Evolutionary conservation across 2,797 vertebrate genomes (phyloP).

Genomic region (Alcedo atthis): DNA sequence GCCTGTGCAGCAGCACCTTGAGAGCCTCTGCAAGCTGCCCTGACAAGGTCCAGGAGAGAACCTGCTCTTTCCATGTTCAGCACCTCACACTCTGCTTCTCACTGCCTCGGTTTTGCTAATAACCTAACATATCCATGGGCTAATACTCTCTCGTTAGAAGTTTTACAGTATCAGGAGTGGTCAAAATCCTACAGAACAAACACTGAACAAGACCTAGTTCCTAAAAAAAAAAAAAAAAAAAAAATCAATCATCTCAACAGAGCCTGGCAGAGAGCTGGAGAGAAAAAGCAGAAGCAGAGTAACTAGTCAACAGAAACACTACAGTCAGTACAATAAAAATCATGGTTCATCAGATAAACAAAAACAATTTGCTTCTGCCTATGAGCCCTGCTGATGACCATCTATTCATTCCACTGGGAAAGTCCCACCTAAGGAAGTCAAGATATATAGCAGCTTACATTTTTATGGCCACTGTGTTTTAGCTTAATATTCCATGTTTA

Average conservation of each 20-base stretch:
- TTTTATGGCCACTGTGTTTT: neutral
- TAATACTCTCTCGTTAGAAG: neutral
- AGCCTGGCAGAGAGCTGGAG: neutral
- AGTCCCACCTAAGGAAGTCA: neutral
- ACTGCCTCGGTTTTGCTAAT: neutral
- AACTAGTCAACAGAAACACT: neutral
- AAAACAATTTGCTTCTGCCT: neutral
- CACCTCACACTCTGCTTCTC: neutral
- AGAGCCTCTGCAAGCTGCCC: neutral
- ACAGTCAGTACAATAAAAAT: neutral
- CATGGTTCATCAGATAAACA: neutral
- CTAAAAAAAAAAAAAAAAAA: neutral
- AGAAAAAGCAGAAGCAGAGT: neutral
- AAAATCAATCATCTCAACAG: neutral
- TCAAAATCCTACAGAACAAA: neutral
- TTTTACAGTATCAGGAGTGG: neutral
- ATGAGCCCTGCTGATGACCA: neutral
- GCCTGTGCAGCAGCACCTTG: fast-evolving
- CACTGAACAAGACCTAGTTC: neutral
- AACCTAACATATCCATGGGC: neutral
- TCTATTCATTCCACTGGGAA: neutral
- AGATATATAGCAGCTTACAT: neutral
- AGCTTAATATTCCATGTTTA: neutral
- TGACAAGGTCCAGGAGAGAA: fast-evolving
- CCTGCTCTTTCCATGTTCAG: fast-evolving